Evolutionary conservation across 1,140 invertebrate species (phyloP).

Genomic region (Aphelinus atriplicis): DNA sequence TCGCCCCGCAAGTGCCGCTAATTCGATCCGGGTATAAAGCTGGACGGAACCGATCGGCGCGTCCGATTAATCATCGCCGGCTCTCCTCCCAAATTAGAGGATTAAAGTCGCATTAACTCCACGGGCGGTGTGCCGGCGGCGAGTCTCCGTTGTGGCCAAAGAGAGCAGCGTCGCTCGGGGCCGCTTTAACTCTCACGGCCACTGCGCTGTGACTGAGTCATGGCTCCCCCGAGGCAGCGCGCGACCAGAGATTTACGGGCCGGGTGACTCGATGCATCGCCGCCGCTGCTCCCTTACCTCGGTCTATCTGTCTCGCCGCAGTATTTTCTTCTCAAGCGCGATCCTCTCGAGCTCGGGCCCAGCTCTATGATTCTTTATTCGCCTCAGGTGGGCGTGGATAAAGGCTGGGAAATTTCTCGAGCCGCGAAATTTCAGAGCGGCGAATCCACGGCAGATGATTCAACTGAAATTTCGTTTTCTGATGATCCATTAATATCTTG

Average conservation of each 20-base stretch:
- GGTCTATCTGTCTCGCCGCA: slow-evolving; percentile 7
- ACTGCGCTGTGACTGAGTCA: slow-evolving; percentile 38
- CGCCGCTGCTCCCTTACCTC: background rate
- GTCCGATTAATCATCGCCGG: slow-evolving; percentile 14
- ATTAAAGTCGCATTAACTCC: slow-evolving; percentile 38
- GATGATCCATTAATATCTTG: no score
- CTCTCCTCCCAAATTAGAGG: slow-evolving; percentile 25
- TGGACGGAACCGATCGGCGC: background rate
- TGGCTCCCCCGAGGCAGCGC: slow-evolving; percentile 23
- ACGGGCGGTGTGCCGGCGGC: background rate
- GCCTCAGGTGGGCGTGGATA: background rate
- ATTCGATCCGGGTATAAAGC: no score
- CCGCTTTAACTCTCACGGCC: slow-evolving; percentile 33
- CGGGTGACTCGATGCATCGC: slow-evolving; percentile 21
- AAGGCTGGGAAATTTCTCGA: background rate
- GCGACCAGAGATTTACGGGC: slow-evolving; percentile 32
- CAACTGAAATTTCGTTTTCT: no score
- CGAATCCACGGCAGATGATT: no score
- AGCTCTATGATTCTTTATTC: background rate
- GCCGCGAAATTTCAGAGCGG: no score
- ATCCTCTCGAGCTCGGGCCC: no score
- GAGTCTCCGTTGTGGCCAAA: background rate
- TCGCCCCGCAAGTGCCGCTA: no score
- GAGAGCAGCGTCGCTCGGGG: background rate
- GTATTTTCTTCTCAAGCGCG: background rate